These are phyloP conservation scores for Stomatorhinus ivindoensis DNA, from an alignment of 2,113 vertebrate species.

Conservation along the genomic window DNA sequence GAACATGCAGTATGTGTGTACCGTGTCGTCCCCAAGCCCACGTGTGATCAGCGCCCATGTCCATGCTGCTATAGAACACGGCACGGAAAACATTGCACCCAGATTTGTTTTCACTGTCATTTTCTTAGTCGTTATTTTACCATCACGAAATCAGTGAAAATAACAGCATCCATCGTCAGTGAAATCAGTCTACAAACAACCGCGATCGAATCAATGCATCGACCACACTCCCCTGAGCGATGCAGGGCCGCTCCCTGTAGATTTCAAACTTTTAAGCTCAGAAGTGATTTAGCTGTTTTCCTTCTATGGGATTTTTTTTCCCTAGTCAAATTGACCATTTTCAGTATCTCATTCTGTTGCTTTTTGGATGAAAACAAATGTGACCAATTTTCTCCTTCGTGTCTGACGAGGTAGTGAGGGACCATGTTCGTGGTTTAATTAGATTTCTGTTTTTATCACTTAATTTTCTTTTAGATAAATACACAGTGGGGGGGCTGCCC, in stretches of 20 bases:
- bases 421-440: constrained; percentile 53
- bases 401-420: constrained; percentile 52
- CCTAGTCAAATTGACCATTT: constrained; percentile 30
- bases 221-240: constrained; percentile 31
- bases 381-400: constrained; percentile 47
- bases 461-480: background rate
- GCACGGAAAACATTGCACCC: background rate
- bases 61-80: background rate
- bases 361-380: constrained; percentile 48
- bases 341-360: constrained; percentile 29
- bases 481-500: background rate
- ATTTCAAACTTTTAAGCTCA: constrained; percentile 18
- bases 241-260: constrained; percentile 27
- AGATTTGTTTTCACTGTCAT: background rate
- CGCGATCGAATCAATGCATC: background rate
- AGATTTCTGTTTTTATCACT: constrained; percentile 32
- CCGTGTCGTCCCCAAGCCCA: background rate
- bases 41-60: background rate
- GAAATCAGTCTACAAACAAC: background rate
- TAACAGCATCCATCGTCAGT: background rate
- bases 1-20: background rate
- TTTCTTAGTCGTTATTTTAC: background rate
- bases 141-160: background rate
- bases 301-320: constrained; percentile 46
- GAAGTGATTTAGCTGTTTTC: constrained; percentile 49